Percentiles rank a stretch among this genome's conserved stretches.
These are phyloP conservation scores for Rhingia campestris DNA, from an alignment of 2,888 invertebrate genomes.

Conservation along the genomic window DNA sequence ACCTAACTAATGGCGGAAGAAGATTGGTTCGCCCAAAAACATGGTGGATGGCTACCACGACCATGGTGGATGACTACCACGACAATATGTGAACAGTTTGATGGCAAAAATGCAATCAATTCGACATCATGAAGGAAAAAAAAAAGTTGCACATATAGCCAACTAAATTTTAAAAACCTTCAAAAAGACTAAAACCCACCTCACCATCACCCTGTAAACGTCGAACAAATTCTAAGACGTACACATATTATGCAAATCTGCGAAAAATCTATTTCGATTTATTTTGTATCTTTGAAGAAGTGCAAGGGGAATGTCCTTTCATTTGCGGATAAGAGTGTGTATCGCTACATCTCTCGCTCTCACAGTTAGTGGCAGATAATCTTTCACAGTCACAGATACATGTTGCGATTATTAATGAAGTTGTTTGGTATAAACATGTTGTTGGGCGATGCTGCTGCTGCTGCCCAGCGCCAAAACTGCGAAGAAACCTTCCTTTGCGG, in stretches of 20 bases:
- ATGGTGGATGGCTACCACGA: too few species aligned
- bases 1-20: too few species aligned
- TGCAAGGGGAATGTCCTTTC: conserved; percentile 13
- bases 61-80: too few species aligned
- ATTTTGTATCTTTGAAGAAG: conserved; percentile 23
- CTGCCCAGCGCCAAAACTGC: conserved; percentile 7
- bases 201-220: conserved; percentile 37
- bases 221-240: conserved; percentile 21
- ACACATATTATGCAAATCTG: conserved; percentile 56
- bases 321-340: conserved; percentile 56
- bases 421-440: conserved; percentile 76
- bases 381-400: conserved; percentile 75
- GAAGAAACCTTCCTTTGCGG: conserved; percentile 39
- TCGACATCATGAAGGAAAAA: too few species aligned
- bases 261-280: conserved; percentile 46
- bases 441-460: conserved; percentile 60
- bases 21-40: too few species aligned
- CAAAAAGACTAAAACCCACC: not conserved
- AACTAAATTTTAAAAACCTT: too few species aligned
- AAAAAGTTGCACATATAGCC: too few species aligned
- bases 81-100: too few species aligned
- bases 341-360: conserved; percentile 66
- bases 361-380: conserved; percentile 73
- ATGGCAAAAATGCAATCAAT: too few species aligned
- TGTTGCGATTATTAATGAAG: conserved; percentile 77